A percentile compares a stretch with the other conserved stretches of the same genome.
These are phyloP conservation scores for Creontiades dilutus DNA, from an alignment of 2,888 invertebrate species.

Conservation along the genomic window DNA sequence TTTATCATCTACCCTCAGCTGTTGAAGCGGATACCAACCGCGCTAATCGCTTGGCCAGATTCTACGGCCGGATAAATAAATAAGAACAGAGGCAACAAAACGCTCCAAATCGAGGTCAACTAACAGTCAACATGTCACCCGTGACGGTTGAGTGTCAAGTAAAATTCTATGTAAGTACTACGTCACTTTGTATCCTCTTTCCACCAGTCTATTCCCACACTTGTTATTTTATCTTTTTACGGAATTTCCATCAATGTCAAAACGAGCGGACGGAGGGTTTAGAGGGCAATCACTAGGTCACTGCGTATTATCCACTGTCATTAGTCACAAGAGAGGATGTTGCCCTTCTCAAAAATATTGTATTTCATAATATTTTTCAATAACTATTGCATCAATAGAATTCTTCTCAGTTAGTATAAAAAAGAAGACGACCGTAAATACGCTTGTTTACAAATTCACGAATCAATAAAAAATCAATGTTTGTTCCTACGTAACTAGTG, in stretches of 20 bases:
- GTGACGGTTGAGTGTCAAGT: constrained; percentile 2
- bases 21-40: neutral
- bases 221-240: neutral
- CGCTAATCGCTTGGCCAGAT: neutral
- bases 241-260: neutral
- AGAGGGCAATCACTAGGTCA: constrained; percentile 29
- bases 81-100: neutral
- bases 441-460: too few relatives aligned
- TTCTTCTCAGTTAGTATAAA: too few relatives aligned
- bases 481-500: too few relatives aligned
- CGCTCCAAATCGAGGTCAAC: neutral
- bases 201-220: neutral
- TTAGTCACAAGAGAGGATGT: constrained; percentile 17
- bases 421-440: too few relatives aligned
- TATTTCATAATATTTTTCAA: neutral
- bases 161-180: neutral
- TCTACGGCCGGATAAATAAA: neutral
- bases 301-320: constrained; percentile 25
- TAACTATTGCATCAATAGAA: neutral
- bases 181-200: neutral
- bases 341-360: constrained; percentile 26
- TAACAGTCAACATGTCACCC: constrained; percentile 26
- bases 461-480: too few relatives aligned
- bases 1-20: too few relatives aligned
- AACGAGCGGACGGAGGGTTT: neutral